Base-by-base conservation (phyloP, 2,113 vertebrate species). In the Heptranchias perlo region DNA sequence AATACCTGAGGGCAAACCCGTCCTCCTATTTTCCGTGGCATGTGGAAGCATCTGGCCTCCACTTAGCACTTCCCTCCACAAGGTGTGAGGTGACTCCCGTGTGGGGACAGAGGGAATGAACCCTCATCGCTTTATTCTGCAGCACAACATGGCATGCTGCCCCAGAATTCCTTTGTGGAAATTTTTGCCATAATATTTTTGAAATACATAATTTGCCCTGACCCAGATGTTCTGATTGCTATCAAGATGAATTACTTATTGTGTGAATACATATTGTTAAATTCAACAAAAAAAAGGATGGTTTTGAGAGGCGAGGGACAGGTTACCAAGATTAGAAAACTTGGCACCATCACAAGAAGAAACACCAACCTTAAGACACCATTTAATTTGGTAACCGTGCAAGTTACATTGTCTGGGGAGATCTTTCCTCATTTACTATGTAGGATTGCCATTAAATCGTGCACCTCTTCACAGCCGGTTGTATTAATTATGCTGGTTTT, bases 401-500 rank as follows among this genome's bases (percentile, higher is more conserved):
- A 54, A 58, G 49, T 76, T 35, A 76, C 21, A 87, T 47, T 52
- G 49, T 35, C 49, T 18, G 52, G 25, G 31, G 47, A 89, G 87
- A 95, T 31, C 65, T 52, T 69, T 73, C 94, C 23, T 94, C 64
- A 67, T 23, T 69, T 95, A 95, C 44, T 69, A 52, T 23, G 8
- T 95, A 73, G 39, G 39, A 67, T 47, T 47, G 39, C 64, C 39
- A 65, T 47, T 65, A 67, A 47, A 94, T 67, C 10, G 21, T 47
- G 64, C 62, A 94, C 23, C 62, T 67, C 67, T 67, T 92, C 87
- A 92, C 52, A 92, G 87, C 25, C 18, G 35, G 89, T 28, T 69
- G 28, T 49, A 25, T 35, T 73, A 95, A 95, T 31, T 65, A 31
- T 67, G 94, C 94, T 95, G 49, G 94, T 69, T 95, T 67, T 95